phyloP scores from a whole-genome alignment of 1,140 invertebrate genomes.

The Nymphalis io region DNA sequence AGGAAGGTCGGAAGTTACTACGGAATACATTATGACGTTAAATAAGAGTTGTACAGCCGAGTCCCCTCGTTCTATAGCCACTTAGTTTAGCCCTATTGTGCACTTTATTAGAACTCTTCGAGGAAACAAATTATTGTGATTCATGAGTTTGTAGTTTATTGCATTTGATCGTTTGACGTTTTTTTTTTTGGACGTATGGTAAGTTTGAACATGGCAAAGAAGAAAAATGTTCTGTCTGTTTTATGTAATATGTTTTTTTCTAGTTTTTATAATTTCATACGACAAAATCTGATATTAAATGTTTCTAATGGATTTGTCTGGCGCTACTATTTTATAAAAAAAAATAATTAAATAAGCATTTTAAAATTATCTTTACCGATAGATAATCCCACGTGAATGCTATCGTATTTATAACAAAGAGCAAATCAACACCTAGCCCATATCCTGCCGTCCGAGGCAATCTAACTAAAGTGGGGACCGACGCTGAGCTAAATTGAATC shows the following conservation, averaged over 20 bases:
- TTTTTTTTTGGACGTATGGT: no score
- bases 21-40: constrained; percentile 24
- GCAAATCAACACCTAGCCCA: constrained; percentile 49
- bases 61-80: constrained; percentile 18
- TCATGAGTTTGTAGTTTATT: neutral
- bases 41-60: constrained; percentile 17
- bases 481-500: constrained; percentile 54
- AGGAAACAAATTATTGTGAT: constrained; percentile 10
- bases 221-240: no score
- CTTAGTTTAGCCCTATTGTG: constrained; percentile 12
- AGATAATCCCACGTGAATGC: constrained; percentile 5
- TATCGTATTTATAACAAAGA: constrained; percentile 29
- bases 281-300: no score
- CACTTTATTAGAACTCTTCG: neutral
- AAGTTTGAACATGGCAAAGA: no score
- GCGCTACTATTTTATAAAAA: neutral
- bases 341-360: neutral
- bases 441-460: constrained; percentile 50
- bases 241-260: no score
- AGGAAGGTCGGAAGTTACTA: constrained; percentile 13
- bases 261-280: no score
- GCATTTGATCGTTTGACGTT: neutral
- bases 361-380: neutral
- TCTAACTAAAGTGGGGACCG: constrained; percentile 51
- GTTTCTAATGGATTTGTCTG: no score